phyloP scores from a whole-genome alignment of 2,888 invertebrate species.

The Hypsopygia costalis region DNA sequence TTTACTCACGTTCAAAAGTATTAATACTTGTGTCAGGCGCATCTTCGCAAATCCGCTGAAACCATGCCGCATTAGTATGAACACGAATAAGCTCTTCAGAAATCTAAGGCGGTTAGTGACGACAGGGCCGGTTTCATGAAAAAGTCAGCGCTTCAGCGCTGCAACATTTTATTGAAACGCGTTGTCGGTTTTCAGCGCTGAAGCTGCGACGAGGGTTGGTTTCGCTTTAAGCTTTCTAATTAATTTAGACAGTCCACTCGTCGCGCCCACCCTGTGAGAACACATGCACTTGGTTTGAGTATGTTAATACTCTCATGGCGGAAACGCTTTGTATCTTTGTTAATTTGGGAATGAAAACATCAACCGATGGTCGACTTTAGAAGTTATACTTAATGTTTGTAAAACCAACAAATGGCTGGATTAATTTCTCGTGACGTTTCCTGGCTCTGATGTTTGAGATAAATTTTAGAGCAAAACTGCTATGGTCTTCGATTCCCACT shows the following conservation, averaged over 20 bases:
- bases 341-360: constrained; percentile 50
- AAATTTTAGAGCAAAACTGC: neutral
- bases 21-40: constrained; percentile 42
- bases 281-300: constrained; percentile 49
- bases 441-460: constrained; percentile 25
- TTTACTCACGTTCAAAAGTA: constrained; percentile 20
- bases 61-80: constrained; percentile 63
- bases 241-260: constrained; percentile 71
- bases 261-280: constrained; percentile 44
- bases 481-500: neutral
- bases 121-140: constrained; percentile 41
- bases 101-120: constrained; percentile 53
- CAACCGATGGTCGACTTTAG: constrained; percentile 32
- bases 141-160: constrained; percentile 50
- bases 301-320: constrained; percentile 51
- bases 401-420: constrained; percentile 36
- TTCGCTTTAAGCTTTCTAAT: constrained; percentile 59
- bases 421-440: constrained; percentile 50
- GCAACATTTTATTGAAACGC: constrained; percentile 34
- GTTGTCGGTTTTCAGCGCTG: constrained; percentile 43
- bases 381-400: constrained; percentile 34
- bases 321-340: constrained; percentile 59
- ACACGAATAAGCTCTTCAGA: constrained; percentile 73
- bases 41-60: constrained; percentile 51
- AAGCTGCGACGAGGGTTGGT: constrained; percentile 47